phyloP scores from a whole-genome alignment of 1,140 invertebrate species.

The Macrosteles quadrilineatus region DNA sequence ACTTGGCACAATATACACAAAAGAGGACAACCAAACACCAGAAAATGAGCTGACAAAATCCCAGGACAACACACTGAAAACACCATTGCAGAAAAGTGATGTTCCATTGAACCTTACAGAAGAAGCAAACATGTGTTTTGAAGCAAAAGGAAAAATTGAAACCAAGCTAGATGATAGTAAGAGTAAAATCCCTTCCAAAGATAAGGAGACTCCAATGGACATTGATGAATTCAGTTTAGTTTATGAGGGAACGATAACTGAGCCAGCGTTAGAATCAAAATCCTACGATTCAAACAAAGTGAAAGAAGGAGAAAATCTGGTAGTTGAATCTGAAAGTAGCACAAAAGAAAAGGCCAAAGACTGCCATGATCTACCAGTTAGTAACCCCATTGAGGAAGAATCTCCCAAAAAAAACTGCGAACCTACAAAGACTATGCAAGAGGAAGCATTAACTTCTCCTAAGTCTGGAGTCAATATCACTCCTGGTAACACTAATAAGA shows the following conservation, averaged over 20 bases:
- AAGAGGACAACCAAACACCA: background rate
- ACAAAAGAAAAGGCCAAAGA: background rate
- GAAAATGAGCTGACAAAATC: background rate
- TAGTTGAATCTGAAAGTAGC: background rate
- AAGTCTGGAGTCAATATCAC: background rate
- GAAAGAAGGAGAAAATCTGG: background rate
- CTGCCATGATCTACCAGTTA: background rate
- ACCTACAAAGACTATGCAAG: background rate
- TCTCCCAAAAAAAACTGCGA: background rate
- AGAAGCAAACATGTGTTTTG: constrained; percentile 11
- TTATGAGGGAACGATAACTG: constrained; percentile 14
- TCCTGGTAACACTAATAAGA: constrained; percentile 22
- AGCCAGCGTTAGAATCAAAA: background rate
- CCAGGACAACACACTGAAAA: constrained; percentile 30
- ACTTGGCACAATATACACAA: constrained; percentile 69
- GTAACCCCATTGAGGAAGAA: background rate
- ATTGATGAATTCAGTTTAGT: constrained; percentile 29
- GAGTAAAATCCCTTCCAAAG: background rate
- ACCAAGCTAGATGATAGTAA: no score
- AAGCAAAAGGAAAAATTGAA: background rate
- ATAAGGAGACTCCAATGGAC: constrained; percentile 3
- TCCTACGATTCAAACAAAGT: background rate
- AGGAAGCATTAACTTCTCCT: constrained; percentile 13
- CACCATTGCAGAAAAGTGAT: background rate
- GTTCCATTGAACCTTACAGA: background rate